Base-by-base conservation (phyloP, 2,888 invertebrate genomes). In the Tetheella fluctuosa region DNA sequence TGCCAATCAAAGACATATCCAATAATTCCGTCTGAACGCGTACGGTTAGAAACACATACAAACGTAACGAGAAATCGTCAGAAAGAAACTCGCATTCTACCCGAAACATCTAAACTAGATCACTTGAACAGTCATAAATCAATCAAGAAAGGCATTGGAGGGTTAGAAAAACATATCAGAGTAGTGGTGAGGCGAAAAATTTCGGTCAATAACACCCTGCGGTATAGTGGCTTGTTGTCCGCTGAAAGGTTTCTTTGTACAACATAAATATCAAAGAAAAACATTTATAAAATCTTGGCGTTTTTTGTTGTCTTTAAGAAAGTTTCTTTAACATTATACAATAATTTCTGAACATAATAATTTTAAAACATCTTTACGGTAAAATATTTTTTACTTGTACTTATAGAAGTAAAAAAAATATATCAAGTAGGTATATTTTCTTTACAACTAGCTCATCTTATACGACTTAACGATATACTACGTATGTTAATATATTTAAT, bases 71-170 rank as follows among this genome's bases (percentile, higher is more conserved):
- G 37, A 58, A 61, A 56, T 61, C 48, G 61, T 60, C 63, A 34
- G 64, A 25, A 4, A 65, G 64, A 57, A 59, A 64, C 64, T 56
- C 59, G 55, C 56, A 60, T 64, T 68, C 65, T 76, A 76, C 74
- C 73, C 67, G 63, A 73, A 79, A 77, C 74, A 85, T 82, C 80
- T 77, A 79, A 83, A 84, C 84, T 81, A 83, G 80, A 85, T 84
- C 81, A 79, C 70, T 66, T 70, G 69, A 65, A 65, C 67, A 76
- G 73, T 77, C 84, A 76, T 85, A 85, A 85, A 86, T 86, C 86
- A 86, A 86, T 85, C 85, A 77, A 69, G 62, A 55, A 12, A 61
- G 66, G 71, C 71, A 69, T 63, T 69, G 67, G 73, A 73, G 79
- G 76, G 78, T 77, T 74, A 73, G 65, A 76, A 85, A 84, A 85